Conservation (phyloP, 2,888 invertebrate species). For the Drosophila formosana region DNA sequence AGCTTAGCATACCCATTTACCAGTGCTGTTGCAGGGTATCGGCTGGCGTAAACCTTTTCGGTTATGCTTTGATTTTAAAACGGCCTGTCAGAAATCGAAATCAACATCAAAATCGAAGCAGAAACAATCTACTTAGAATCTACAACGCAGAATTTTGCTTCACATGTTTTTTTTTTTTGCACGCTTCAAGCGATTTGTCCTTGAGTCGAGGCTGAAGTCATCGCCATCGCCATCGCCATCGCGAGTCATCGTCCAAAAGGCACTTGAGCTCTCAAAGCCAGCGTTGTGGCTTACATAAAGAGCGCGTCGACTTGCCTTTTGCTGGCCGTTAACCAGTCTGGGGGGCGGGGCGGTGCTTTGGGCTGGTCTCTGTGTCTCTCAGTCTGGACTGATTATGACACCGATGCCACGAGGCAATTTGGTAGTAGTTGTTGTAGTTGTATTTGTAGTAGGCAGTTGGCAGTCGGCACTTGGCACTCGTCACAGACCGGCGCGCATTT, state of each 20-base stretch:
- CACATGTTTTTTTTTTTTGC: constrained; percentile 53
- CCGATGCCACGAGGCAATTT: constrained; percentile 59
- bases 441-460: not conserved
- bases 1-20: not conserved
- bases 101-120: constrained; percentile 11
- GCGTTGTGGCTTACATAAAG: constrained; percentile 51
- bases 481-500: constrained; percentile 65
- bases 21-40: constrained; percentile 16
- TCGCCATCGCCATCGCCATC: constrained; percentile 36
- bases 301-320: constrained; percentile 9
- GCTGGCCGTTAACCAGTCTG: constrained; percentile 38
- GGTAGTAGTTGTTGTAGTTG: constrained; percentile 3
- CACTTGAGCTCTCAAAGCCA: constrained; percentile 56
- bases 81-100: constrained; percentile 30
- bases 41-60: constrained; percentile 4
- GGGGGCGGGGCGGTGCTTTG: constrained; percentile 11
- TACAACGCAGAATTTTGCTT: constrained; percentile 25
- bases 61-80: constrained; percentile 46
- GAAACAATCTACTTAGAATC: constrained; percentile 32
- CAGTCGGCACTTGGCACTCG: constrained; percentile 31
- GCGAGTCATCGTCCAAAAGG: constrained; percentile 50
- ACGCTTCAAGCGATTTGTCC: constrained; percentile 75
- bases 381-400: constrained; percentile 72
- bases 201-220: constrained; percentile 73
- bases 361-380: constrained; percentile 26